A percentile compares a stretch with the other conserved stretches of the same genome.
Evolutionary conservation across 1,140 invertebrate genomes (phyloP).

Genomic region (Cataglyphis hispanica): DNA sequence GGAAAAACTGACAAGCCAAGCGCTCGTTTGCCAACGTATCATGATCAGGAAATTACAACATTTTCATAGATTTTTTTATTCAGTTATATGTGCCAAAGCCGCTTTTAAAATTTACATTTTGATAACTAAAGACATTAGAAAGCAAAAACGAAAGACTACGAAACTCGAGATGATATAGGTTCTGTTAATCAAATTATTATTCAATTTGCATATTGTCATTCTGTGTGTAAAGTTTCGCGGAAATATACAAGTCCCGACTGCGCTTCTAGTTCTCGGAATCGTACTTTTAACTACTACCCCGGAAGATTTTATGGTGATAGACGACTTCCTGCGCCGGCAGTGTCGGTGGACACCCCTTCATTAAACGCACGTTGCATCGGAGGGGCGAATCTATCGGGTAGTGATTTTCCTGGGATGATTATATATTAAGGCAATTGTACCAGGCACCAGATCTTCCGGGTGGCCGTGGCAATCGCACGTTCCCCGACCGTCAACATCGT

Average conservation of each 20-base stretch:
- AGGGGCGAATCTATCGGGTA: conserved; percentile 25
- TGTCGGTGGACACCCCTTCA: conserved; percentile 46
- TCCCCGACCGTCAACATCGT: neutral
- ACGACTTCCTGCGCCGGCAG: conserved; percentile 39
- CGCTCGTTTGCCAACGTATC: neutral
- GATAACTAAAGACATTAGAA: neutral
- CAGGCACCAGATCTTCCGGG: conserved; percentile 47
- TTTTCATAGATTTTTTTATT: neutral
- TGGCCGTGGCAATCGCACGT: neutral
- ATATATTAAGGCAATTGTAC: conserved; percentile 42
- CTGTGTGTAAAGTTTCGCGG: neutral
- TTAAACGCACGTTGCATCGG: conserved; percentile 53
- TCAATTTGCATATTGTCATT: conserved; percentile 8
- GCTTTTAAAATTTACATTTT: neutral
- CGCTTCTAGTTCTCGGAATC: conserved; percentile 19
- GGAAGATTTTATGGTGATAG: conserved; percentile 54
- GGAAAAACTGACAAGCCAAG: neutral
- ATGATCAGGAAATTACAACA: neutral
- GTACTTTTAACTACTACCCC: conserved; percentile 24
- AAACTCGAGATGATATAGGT: neutral
- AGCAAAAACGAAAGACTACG: neutral
- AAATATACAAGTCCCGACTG: neutral
- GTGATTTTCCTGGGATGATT: conserved; percentile 51
- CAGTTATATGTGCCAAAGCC: neutral
- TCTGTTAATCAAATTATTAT: conserved; percentile 16